Conservation (phyloP, 2,113 vertebrate species). For the Uria lomvia region DNA sequence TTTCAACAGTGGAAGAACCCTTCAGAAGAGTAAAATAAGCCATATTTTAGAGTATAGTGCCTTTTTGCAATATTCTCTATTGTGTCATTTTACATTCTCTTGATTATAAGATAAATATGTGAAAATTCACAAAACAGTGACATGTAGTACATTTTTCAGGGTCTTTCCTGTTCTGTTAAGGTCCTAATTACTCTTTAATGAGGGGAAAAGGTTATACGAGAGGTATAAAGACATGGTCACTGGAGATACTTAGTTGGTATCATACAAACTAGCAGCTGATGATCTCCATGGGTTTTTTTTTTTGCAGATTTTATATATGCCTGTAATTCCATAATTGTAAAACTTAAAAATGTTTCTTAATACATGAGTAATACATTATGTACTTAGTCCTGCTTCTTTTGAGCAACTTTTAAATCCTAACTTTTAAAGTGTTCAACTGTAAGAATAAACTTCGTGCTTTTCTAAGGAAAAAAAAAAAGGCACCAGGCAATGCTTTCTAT, state of each 20-base stretch:
- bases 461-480: not conserved
- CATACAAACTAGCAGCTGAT: not conserved
- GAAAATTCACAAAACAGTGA: not conserved
- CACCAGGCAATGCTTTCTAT: not conserved
- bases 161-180: not conserved
- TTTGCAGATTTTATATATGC: not conserved
- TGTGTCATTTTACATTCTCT: not conserved
- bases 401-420: not conserved
- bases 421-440: not conserved
- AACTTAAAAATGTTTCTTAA: not conserved
- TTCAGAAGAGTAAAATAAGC: not conserved
- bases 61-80: not conserved
- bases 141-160: not conserved
- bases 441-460: not conserved
- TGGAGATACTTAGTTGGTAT: not conserved
- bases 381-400: not conserved
- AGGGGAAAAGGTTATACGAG: not conserved
- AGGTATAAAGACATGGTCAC: not conserved
- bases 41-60: not conserved
- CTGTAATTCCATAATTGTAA: not conserved
- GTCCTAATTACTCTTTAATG: not conserved
- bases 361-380: not conserved
- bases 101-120: not conserved
- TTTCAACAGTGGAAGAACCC: not conserved
- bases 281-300: accelerated